phyloP scores from a whole-genome alignment of 2,113 vertebrate species.

The Apteryx mantelli region DNA sequence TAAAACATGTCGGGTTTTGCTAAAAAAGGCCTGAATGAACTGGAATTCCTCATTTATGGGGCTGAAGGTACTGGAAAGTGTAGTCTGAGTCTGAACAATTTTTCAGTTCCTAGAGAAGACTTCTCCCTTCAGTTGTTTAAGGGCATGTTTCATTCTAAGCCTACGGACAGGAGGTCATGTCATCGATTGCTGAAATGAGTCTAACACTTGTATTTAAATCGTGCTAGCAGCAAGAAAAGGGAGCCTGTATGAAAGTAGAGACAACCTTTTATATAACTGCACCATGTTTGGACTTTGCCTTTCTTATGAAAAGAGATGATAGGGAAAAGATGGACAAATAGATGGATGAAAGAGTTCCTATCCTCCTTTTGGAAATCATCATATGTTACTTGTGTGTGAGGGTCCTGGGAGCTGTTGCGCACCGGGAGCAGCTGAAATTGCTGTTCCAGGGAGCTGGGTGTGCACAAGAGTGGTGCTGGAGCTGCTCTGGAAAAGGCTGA shows the following conservation, averaged over 20 bases:
- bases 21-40: not conserved
- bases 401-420: accelerated
- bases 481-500: not conserved
- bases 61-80: not conserved
- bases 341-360: not conserved
- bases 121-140: not conserved
- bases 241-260: not conserved
- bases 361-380: not conserved
- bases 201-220: not conserved
- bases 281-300: not conserved
- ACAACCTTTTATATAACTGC: not conserved
- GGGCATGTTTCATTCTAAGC: not conserved
- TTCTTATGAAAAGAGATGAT: not conserved
- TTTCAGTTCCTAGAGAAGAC: not conserved
- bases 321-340: not conserved
- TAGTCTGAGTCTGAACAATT: not conserved
- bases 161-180: not conserved
- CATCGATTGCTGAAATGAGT: not conserved
- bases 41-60: not conserved
- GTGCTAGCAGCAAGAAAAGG: not conserved
- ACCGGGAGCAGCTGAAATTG: not conserved
- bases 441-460: not conserved
- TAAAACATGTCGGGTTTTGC: not conserved
- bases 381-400: accelerated
- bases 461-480: not conserved